A percentile compares a stretch with the other conserved stretches of the same genome.
Evolutionary conservation across 2,113 vertebrate genomes (phyloP).

Genomic region (Muntiacus reevesi): DNA sequence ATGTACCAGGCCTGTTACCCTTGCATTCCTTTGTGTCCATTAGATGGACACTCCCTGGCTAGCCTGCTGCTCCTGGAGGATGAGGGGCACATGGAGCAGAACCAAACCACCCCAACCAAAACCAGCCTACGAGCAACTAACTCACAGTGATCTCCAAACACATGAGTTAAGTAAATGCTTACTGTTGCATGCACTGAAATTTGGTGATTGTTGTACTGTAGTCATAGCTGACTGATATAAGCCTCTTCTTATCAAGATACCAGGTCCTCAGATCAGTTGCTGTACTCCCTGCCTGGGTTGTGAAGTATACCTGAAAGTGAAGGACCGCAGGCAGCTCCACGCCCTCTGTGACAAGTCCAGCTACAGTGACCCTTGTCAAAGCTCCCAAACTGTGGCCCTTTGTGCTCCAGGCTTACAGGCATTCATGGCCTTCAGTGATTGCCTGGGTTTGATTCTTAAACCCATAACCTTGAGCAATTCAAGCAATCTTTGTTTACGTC

Average conservation of each 20-base stretch:
- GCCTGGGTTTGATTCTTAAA: not conserved
- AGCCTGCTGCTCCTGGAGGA: not conserved
- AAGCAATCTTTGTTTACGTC: not conserved
- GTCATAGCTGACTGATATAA: not conserved
- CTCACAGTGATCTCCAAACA: not conserved
- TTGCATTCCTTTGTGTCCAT: not conserved
- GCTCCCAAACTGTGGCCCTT: not conserved
- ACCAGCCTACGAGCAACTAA: not conserved
- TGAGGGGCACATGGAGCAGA: not conserved
- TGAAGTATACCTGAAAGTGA: not conserved
- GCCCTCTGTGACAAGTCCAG: not conserved
- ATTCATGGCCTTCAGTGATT: not conserved
- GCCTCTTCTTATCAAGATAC: not conserved
- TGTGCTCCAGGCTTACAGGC: not conserved
- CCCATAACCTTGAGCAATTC: not conserved
- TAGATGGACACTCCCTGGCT: not conserved
- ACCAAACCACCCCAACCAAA: not conserved
- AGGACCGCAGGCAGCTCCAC: not conserved
- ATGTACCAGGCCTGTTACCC: not conserved
- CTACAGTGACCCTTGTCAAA: not conserved
- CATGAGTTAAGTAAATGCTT: not conserved
- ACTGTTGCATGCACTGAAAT: not conserved
- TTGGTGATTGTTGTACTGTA: not conserved
- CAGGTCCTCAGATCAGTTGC: not conserved
- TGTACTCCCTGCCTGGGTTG: not conserved